These are phyloP conservation scores for Crypturellus tataupa DNA, from an alignment of 2,797 vertebrate genomes.

Conservation along the genomic window DNA sequence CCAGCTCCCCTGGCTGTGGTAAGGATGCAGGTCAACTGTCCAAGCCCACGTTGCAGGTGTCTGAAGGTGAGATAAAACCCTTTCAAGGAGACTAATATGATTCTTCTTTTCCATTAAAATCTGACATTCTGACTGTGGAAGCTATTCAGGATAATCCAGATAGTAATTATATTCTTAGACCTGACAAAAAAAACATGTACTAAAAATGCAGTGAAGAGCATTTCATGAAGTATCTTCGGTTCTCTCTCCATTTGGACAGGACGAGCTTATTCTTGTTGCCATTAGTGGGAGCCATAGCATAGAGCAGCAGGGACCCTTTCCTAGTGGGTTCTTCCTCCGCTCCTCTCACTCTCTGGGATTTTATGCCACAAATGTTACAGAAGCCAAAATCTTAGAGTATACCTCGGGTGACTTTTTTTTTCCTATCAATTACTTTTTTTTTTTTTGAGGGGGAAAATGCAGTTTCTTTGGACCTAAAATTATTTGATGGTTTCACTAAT, in stretches of 20 bases:
- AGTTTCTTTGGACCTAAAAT: neutral
- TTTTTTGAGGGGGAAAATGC: neutral
- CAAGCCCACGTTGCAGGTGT: neutral
- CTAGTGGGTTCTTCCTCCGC: fast-evolving
- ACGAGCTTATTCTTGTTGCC: slow-evolving; percentile 49
- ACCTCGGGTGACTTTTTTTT: neutral
- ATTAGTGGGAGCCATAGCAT: slow-evolving; percentile 72
- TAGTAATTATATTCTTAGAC: neutral
- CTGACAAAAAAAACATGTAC: neutral
- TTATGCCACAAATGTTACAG: neutral
- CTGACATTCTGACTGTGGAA: neutral
- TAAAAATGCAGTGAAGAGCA: neutral
- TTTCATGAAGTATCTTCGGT: neutral
- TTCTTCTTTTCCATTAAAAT: neutral
- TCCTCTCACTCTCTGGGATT: neutral
- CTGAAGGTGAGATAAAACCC: neutral
- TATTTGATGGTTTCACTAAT: neutral
- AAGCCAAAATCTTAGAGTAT: neutral
- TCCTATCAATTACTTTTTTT: neutral
- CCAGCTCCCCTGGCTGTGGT: neutral
- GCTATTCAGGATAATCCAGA: neutral
- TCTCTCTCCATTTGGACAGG: neutral
- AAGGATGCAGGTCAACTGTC: neutral
- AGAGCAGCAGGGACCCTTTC: slow-evolving; percentile 38
- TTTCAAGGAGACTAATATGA: neutral